phyloP scores from a whole-genome alignment of 2,113 vertebrate genomes.

The Chascanopsetta lugubris region DNA sequence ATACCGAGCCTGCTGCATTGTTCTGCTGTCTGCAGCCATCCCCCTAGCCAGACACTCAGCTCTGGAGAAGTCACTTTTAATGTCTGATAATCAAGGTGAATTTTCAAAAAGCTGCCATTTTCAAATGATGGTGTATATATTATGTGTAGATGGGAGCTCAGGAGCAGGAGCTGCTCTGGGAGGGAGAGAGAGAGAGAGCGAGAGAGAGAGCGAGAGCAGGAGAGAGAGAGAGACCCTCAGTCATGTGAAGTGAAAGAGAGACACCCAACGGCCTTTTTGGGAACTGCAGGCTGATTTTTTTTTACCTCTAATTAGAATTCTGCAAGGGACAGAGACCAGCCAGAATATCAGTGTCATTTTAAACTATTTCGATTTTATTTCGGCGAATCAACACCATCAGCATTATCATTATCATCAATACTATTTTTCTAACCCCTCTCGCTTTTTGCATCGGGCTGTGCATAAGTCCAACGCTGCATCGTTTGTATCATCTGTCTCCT shows the following conservation, averaged over 20 bases:
- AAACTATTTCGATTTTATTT: conserved; percentile 43
- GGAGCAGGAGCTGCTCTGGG: conserved; percentile 67
- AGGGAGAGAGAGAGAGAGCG: conserved; percentile 80
- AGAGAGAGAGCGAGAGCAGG: conserved; percentile 85
- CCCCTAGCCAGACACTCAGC: conserved; percentile 93
- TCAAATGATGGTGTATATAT: conserved; percentile 91
- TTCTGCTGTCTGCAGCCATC: conserved; percentile 93
- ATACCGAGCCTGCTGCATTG: conserved; percentile 86
- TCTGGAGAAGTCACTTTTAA: conserved; percentile 91
- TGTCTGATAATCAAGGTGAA: conserved; percentile 96
- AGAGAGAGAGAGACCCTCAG: conserved; percentile 56
- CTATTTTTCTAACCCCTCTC: neutral
- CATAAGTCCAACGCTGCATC: conserved; percentile 10
- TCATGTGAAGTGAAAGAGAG: conserved; percentile 88
- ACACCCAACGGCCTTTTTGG: conserved; percentile 82
- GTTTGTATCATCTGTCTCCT: conserved; percentile 24
- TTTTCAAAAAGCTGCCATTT: conserved; percentile 96
- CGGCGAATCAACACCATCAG: conserved; percentile 5
- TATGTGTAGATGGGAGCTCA: conserved; percentile 81
- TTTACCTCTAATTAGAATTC: conserved; percentile 16
- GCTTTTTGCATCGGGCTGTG: neutral
- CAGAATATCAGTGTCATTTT: conserved; percentile 46
- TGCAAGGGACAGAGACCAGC: conserved; percentile 31
- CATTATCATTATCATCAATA: neutral
- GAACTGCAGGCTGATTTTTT: conserved; percentile 66